Conservation (phyloP, 1,140 invertebrate species). For the Scaptomyza graminum region DNA sequence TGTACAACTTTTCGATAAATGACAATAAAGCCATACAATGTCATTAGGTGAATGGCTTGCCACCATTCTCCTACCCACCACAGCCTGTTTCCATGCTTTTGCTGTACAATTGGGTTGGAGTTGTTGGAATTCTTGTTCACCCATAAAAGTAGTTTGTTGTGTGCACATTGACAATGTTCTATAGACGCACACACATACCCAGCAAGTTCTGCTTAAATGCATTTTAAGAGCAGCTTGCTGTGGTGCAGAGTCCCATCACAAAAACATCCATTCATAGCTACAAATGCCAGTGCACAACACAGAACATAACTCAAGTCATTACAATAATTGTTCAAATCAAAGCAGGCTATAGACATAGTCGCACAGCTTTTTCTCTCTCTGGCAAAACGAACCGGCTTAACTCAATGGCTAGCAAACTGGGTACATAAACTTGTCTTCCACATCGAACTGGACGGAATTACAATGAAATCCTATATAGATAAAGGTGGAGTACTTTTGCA, state of each 20-base stretch:
- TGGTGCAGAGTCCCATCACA: neutral
- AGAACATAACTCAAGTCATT: constrained; percentile 66
- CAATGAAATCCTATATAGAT: too few relatives aligned
- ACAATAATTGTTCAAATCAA: constrained; percentile 64
- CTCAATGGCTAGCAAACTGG: neutral
- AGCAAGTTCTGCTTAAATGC: constrained; percentile 54
- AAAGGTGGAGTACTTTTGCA: neutral
- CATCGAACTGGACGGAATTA: neutral
- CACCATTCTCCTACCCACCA: constrained; percentile 11
- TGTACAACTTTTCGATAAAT: constrained; percentile 76
- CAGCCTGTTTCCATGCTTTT: constrained; percentile 1
- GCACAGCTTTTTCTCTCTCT: too few relatives aligned
- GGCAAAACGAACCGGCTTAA: neutral
- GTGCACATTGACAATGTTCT: constrained; percentile 23
- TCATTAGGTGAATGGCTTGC: constrained; percentile 70
- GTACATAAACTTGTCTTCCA: constrained; percentile 3
- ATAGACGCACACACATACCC: neutral
- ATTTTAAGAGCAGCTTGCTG: constrained; percentile 48
- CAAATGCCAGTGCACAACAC: constrained; percentile 17
- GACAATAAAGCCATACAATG: constrained; percentile 75
- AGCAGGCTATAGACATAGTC: constrained; percentile 32
- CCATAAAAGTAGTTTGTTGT: constrained; percentile 64
- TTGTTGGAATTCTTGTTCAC: constrained; percentile 13
- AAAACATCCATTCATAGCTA: constrained; percentile 35
- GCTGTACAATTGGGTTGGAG: constrained; percentile 6